These are phyloP conservation scores for Habropoda laboriosa DNA, from an alignment of 1,140 invertebrate genomes.

Conservation along the genomic window DNA sequence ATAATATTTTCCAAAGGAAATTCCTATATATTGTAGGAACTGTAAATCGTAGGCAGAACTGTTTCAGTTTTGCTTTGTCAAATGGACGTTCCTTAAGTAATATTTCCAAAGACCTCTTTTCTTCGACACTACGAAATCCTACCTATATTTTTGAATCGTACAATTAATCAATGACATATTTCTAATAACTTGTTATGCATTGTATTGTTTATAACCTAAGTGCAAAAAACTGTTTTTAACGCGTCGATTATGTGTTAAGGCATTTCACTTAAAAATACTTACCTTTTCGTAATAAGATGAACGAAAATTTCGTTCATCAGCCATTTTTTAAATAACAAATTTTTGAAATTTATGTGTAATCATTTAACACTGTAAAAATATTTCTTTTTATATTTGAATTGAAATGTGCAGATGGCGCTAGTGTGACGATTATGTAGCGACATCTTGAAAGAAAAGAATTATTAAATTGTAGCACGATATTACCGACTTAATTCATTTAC, in stretches of 20 bases:
- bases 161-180: background rate
- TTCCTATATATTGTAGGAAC: conserved; percentile 91
- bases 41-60: conserved; percentile 92
- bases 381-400: too few species aligned
- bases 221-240: background rate
- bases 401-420: too few species aligned
- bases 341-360: conserved; percentile 2
- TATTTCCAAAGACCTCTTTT: conserved; percentile 96
- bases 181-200: background rate
- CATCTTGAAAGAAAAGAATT: too few species aligned
- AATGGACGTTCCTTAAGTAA: conserved; percentile 93
- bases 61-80: conserved; percentile 90
- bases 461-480: too few species aligned
- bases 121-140: conserved; percentile 94
- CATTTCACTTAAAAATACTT: conserved; percentile 55
- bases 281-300: conserved; percentile 94
- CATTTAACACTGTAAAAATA: background rate
- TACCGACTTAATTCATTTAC: too few species aligned
- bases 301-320: conserved; percentile 93
- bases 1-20: conserved; percentile 92
- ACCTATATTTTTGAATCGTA: conserved; percentile 81
- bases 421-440: too few species aligned
- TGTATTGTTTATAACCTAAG: background rate
- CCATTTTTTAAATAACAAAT: conserved; percentile 64
- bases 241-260: too few species aligned